Evolutionary conservation across 2,797 vertebrate genomes (phyloP).

Genomic region (Sebastes cheni): DNA sequence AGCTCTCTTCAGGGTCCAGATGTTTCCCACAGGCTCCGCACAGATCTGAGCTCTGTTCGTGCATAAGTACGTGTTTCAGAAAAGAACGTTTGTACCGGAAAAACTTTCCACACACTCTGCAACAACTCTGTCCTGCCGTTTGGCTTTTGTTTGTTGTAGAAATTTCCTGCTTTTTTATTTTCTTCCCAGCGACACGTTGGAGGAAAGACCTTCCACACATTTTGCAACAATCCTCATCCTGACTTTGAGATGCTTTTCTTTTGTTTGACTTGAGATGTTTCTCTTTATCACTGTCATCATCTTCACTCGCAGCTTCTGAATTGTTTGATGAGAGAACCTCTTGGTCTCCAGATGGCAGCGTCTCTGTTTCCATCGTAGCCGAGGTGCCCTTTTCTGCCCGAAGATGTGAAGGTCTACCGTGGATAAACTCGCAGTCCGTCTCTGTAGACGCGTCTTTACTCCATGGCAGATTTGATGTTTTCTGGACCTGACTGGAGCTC

Average conservation of each 20-base stretch:
- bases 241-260: not conserved
- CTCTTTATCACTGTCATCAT: not conserved
- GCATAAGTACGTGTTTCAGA: constrained; percentile 39
- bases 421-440: not conserved
- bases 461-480: not conserved
- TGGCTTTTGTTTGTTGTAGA: not conserved
- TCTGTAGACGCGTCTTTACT: not conserved
- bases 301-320: not conserved
- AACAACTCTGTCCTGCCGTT: not conserved
- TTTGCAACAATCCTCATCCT: not conserved
- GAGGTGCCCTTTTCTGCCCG: not conserved
- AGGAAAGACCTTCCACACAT: not conserved
- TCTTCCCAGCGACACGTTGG: not conserved
- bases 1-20: not conserved
- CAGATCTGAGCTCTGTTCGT: constrained; percentile 19
- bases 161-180: not conserved
- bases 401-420: not conserved
- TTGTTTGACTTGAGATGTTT: not conserved
- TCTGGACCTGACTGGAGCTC: not conserved
- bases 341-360: not conserved
- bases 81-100: constrained; percentile 44
- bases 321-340: not conserved
- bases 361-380: not conserved
- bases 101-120: constrained; percentile 42
- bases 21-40: constrained; percentile 48